Evolutionary conservation across 2,888 invertebrate species (phyloP).

Genomic region (Germaria angustata): DNA sequence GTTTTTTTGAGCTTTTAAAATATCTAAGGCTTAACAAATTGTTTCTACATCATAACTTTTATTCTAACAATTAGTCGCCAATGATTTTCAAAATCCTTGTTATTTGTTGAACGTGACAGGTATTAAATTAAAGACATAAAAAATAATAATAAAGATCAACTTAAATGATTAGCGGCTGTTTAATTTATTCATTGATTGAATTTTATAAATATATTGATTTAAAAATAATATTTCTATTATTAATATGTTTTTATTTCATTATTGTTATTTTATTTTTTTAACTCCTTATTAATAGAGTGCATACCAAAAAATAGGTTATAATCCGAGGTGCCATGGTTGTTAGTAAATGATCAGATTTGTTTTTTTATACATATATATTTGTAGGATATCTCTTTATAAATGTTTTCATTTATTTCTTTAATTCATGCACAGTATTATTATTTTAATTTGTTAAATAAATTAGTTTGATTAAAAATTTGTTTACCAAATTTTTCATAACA

Average conservation of each 20-base stretch:
- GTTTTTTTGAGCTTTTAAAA: too few species aligned
- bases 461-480: conserved; percentile 52
- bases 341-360: neutral
- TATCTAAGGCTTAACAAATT: too few species aligned
- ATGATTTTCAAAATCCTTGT: conserved; percentile 6
- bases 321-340: conserved; percentile 74
- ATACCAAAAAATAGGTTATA: conserved; percentile 77
- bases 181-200: too few species aligned
- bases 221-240: neutral
- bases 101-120: conserved; percentile 16
- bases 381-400: too few species aligned
- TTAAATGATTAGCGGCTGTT: neutral
- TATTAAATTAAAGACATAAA: neutral
- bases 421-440: neutral
- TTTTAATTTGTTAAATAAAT: conserved; percentile 39
- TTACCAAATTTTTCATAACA: neutral
- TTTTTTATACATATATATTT: too few species aligned
- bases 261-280: neutral
- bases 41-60: neutral
- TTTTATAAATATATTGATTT: neutral
- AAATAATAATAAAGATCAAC: neutral
- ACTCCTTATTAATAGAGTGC: conserved; percentile 23
- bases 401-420: neutral
- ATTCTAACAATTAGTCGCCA: neutral
- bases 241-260: neutral